A percentile compares a stretch with the other conserved stretches of the same genome.
Conservation (phyloP, 2,888 invertebrate species). For the Himalopsyche japonica region DNA sequence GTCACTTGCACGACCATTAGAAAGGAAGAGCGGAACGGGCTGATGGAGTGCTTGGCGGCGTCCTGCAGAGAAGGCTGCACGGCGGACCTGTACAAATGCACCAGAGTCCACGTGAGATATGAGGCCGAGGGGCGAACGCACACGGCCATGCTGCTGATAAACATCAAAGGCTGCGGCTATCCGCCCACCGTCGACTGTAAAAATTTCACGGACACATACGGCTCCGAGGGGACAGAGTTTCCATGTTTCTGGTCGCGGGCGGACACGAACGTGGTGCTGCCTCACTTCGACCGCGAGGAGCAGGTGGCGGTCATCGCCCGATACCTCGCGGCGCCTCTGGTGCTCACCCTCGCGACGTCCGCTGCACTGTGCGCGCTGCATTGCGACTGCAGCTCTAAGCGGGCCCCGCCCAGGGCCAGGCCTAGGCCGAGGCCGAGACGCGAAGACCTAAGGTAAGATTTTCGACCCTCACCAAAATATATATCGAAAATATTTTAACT, state of each 20-base stretch:
- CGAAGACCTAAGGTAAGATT: conserved; percentile 34
- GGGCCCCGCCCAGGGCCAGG: conserved; percentile 65
- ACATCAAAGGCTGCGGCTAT: conserved; percentile 84
- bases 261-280: conserved; percentile 80
- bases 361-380: conserved; percentile 84
- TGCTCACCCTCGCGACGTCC: conserved; percentile 81
- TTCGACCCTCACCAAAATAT: too few relatives aligned
- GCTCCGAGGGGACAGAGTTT: conserved; percentile 68
- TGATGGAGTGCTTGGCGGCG: conserved; percentile 80
- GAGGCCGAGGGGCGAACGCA: conserved; percentile 56
- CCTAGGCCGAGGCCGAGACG: conserved; percentile 60
- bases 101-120: conserved; percentile 68
- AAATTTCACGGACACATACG: conserved; percentile 73
- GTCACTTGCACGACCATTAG: conserved; percentile 74
- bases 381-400: conserved; percentile 79
- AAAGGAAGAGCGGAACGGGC: conserved; percentile 70
- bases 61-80: conserved; percentile 82
- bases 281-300: conserved; percentile 80
- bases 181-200: conserved; percentile 77
- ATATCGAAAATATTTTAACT: too few relatives aligned
- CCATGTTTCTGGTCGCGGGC: conserved; percentile 74
- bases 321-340: conserved; percentile 82
- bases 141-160: conserved; percentile 71
- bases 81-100: conserved; percentile 73
- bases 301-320: conserved; percentile 82